phyloP scores from a whole-genome alignment of 37 sponge, comb jelly and placozoan species.

The Bolinopsis microptera region DNA sequence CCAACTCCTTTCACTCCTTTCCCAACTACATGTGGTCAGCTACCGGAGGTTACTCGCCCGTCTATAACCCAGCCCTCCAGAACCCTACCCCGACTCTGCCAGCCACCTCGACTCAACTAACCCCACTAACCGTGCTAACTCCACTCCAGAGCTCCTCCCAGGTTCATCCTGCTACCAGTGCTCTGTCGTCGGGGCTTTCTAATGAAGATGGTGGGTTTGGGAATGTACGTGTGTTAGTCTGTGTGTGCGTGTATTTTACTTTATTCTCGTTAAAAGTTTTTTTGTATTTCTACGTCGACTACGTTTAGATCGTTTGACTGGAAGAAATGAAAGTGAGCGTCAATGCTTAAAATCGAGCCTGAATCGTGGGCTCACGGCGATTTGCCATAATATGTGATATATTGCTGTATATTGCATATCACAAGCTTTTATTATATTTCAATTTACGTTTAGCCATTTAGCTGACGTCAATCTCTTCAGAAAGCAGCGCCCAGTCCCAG shows the following conservation, averaged over 20 bases:
- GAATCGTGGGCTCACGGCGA: no score
- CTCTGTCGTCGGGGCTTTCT: neutral
- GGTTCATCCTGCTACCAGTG: neutral
- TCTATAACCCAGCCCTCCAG: slow-evolving; percentile 11
- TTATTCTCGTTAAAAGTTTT: no score
- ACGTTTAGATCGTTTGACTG: no score
- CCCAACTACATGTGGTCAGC: slow-evolving; percentile 66
- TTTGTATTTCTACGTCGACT: no score
- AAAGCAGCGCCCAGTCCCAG: slow-evolving; percentile 3
- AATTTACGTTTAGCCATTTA: neutral
- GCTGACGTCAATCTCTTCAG: neutral
- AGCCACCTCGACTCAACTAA: neutral
- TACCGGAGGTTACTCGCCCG: neutral
- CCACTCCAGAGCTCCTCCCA: slow-evolving; percentile 9
- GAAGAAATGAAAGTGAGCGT: no score
- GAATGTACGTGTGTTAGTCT: neutral
- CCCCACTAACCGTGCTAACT: slow-evolving; percentile 22
- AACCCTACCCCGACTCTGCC: neutral
- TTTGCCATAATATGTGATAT: no score
- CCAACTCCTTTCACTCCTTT: slow-evolving; percentile 30
- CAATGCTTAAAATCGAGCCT: no score
- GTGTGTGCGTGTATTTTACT: no score
- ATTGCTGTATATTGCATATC: no score
- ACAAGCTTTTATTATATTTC: no score
- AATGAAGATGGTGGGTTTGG: neutral